Evolutionary conservation across 2,113 vertebrate species (phyloP).

Genomic region (Petrocephalus microphthalmus): DNA sequence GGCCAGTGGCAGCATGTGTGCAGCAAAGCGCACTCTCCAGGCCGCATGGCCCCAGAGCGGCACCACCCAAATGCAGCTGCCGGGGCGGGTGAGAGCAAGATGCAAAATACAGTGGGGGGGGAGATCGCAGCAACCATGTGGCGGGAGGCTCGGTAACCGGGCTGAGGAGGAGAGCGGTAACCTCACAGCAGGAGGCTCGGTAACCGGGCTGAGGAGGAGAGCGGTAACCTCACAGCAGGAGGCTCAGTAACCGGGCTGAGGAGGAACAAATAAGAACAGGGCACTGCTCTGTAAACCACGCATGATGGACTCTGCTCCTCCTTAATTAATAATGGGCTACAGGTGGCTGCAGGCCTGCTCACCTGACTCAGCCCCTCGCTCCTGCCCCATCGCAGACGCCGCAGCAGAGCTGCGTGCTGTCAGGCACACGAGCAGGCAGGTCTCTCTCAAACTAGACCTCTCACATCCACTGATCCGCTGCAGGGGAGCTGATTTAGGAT

Average conservation of each 20-base stretch:
- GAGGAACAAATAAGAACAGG: neutral
- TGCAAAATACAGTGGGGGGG: neutral
- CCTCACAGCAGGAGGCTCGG: neutral
- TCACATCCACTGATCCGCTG: neutral
- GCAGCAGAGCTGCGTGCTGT: neutral
- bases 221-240: neutral
- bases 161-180: neutral
- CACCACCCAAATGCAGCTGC: neutral
- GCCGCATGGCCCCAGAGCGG: neutral
- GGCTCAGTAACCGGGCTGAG: neutral
- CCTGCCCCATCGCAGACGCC: neutral
- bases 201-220: neutral
- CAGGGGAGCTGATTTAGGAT: neutral
- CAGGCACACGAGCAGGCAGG: neutral
- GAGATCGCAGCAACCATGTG: neutral
- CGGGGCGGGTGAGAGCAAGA: neutral
- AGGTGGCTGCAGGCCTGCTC: neutral
- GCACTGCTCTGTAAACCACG: neutral
- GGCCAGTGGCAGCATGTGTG: neutral
- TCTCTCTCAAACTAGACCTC: neutral
- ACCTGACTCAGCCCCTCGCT: neutral
- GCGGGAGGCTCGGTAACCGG: neutral
- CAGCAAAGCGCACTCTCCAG: neutral
- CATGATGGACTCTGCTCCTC: neutral
- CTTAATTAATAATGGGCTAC: neutral